Evolutionary conservation across 2,797 vertebrate genomes (phyloP).

Genomic region (Gymnopithys bicolor): DNA sequence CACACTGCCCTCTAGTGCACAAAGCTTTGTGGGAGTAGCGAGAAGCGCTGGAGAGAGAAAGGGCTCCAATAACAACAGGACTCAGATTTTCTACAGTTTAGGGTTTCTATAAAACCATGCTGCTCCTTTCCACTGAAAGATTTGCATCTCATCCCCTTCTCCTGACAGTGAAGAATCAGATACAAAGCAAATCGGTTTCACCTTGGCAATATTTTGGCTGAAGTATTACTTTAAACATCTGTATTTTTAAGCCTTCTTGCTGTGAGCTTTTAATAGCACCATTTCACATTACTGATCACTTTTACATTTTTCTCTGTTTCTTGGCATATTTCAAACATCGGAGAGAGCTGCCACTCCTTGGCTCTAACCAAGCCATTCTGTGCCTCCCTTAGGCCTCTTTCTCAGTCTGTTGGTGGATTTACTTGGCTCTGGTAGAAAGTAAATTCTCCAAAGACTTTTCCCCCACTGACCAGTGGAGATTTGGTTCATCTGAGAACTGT

Average conservation of each 20-base stretch:
- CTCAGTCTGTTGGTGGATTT: constrained; percentile 60
- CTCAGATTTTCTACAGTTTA: background rate
- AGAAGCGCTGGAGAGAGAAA: background rate
- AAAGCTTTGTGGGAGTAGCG: background rate
- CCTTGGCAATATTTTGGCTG: constrained; percentile 59
- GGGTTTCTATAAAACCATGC: constrained; percentile 8
- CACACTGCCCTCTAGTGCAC: constrained; percentile 89
- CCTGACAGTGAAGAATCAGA: constrained; percentile 39
- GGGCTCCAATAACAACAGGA: background rate
- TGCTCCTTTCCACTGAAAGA: constrained; percentile 46
- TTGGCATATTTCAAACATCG: constrained; percentile 45
- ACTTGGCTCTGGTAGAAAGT: constrained; percentile 70
- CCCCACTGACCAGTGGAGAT: constrained; percentile 76
- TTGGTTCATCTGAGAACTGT: constrained; percentile 78
- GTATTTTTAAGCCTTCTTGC: constrained; percentile 63
- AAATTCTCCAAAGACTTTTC: constrained; percentile 72
- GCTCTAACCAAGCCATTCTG: constrained; percentile 57
- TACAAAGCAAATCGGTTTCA: constrained; percentile 62
- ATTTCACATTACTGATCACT: constrained; percentile 64
- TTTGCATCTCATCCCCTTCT: constrained; percentile 50
- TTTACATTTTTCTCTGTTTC: constrained; percentile 66
- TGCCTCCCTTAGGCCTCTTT: constrained; percentile 70
- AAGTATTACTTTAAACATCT: constrained; percentile 69
- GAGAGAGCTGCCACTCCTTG: constrained; percentile 45
- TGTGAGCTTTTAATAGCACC: constrained; percentile 43